Percentiles rank a stretch among this genome's conserved stretches.
Evolutionary conservation across 2,113 vertebrate species (phyloP).

Genomic region (Brienomyrus longianalis): DNA sequence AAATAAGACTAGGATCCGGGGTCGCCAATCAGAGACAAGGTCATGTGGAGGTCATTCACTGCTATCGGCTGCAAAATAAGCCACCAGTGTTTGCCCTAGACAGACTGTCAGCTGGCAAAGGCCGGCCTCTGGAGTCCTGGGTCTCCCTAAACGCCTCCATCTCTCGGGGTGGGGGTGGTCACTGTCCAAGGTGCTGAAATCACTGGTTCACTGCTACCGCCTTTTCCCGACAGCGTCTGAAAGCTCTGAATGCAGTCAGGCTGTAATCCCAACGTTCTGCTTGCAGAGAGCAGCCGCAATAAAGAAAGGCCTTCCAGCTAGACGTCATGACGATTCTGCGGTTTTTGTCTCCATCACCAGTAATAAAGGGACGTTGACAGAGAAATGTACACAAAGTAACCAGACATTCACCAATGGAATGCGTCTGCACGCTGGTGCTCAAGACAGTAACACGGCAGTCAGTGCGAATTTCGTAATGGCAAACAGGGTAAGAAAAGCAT

Average conservation of each 20-base stretch:
- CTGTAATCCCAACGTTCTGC: neutral
- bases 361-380: neutral
- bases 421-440: neutral
- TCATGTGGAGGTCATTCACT: neutral
- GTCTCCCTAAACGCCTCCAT: neutral
- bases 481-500: constrained; percentile 8
- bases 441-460: neutral
- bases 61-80: neutral
- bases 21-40: neutral
- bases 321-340: neutral
- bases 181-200: constrained; percentile 14
- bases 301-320: neutral
- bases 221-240: neutral
- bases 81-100: neutral
- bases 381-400: neutral
- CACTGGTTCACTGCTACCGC: neutral
- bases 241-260: neutral
- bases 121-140: neutral
- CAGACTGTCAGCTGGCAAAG: neutral
- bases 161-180: no score
- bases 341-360: neutral
- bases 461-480: constrained; percentile 2
- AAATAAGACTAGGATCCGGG: neutral
- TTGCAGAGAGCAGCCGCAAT: neutral
- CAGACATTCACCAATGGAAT: neutral